Percentiles rank a stretch among this genome's conserved stretches.
These are phyloP conservation scores for Charanyca ferruginea DNA, from an alignment of 2,888 invertebrate species.

Conservation along the genomic window DNA sequence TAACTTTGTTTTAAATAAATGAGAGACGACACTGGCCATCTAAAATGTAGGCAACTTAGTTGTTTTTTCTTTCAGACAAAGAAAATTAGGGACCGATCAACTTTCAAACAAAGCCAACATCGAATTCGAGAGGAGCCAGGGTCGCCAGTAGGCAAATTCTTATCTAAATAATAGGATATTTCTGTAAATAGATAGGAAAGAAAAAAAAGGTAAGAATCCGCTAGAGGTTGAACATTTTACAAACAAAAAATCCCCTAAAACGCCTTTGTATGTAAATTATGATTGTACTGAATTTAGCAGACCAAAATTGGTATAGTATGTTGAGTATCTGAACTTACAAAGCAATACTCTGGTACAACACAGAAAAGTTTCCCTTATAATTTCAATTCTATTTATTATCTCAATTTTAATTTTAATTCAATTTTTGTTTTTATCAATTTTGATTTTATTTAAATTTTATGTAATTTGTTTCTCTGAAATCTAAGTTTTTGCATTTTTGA, in stretches of 20 bases:
- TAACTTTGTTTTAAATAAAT: constrained; percentile 54
- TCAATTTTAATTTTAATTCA: too few relatives aligned
- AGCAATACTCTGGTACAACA: not conserved
- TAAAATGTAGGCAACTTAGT: constrained; percentile 55
- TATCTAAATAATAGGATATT: constrained; percentile 41
- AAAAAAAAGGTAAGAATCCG: constrained; percentile 8
- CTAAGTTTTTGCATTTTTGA: too few relatives aligned
- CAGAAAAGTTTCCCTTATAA: too few relatives aligned
- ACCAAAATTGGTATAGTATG: not conserved
- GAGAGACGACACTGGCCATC: constrained; percentile 43
- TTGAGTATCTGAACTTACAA: not conserved
- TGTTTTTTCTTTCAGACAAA: constrained; percentile 65
- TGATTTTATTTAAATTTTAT: too few relatives aligned
- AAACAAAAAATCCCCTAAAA: constrained; percentile 26
- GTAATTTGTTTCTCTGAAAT: too few relatives aligned
- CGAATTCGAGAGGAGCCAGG: constrained; percentile 57
- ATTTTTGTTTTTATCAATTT: too few relatives aligned
- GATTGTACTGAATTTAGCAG: constrained; percentile 20
- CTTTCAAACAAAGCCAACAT: constrained; percentile 66
- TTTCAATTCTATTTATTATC: too few relatives aligned
- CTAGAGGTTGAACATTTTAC: constrained; percentile 31
- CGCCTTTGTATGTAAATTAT: constrained; percentile 18
- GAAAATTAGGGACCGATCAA: constrained; percentile 69
- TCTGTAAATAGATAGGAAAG: constrained; percentile 30
- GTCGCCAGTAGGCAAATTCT: constrained; percentile 38